Evolutionary conservation across 1,140 invertebrate species (phyloP).

Genomic region (Neuroterus valhalla): DNA sequence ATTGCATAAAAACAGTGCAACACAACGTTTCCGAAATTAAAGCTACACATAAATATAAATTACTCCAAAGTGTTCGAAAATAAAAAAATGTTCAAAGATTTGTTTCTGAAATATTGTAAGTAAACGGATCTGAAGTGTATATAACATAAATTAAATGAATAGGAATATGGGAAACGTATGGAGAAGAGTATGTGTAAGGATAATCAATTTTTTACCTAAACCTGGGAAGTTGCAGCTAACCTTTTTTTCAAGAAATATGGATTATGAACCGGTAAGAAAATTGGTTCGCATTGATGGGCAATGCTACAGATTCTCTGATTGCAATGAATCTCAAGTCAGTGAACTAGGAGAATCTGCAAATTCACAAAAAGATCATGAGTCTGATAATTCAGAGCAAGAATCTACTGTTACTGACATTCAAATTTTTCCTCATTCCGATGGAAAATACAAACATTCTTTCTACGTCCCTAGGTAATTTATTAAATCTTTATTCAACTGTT

Average conservation of each 20-base stretch:
- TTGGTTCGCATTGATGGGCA: conserved; percentile 6
- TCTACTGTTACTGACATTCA: conserved; percentile 41
- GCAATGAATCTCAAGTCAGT: conserved; percentile 58
- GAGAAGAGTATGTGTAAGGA: conserved; percentile 1
- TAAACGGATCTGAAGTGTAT: neutral
- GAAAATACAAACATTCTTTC: conserved; percentile 43
- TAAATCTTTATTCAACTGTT: too few species aligned
- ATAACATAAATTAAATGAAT: neutral
- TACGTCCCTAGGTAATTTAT: conserved; percentile 5
- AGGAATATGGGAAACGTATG: neutral
- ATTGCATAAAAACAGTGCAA: too few species aligned
- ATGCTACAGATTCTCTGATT: neutral
- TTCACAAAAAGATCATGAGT: conserved; percentile 19
- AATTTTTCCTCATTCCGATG: conserved; percentile 64
- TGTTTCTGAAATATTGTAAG: neutral
- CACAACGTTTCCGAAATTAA: too few species aligned
- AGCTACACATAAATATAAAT: too few species aligned
- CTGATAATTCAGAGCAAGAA: conserved; percentile 30
- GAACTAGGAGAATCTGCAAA: neutral
- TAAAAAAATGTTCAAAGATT: neutral
- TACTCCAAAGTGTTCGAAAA: too few species aligned
- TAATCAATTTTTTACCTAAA: neutral
- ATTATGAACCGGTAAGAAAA: conserved; percentile 12
- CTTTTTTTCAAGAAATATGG: conserved; percentile 15
- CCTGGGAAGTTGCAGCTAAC: neutral